phyloP scores from a whole-genome alignment of 1,140 invertebrate genomes.

The Asobara japonica region DNA sequence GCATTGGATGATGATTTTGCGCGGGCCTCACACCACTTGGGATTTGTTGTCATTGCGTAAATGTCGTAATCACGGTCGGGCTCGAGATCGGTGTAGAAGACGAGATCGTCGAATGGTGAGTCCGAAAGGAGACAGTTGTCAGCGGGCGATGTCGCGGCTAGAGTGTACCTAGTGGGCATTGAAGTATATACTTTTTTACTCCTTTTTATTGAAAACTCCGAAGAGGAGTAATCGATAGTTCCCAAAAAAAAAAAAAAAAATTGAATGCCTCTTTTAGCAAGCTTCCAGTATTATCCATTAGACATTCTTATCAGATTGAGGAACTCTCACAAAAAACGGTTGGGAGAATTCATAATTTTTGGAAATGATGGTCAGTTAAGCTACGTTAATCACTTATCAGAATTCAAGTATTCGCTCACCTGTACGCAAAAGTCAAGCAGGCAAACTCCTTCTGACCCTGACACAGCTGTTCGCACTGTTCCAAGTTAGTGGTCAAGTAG shows the following conservation, averaged over 20 bases:
- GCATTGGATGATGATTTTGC: slow-evolving; percentile 28
- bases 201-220: no score
- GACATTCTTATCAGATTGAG: not conserved
- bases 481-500: slow-evolving; percentile 72
- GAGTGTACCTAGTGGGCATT: slow-evolving; percentile 64
- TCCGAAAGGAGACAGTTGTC: slow-evolving; percentile 83
- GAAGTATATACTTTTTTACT: no score
- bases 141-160: slow-evolving; percentile 56
- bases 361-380: no score
- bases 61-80: slow-evolving; percentile 82
- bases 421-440: slow-evolving; percentile 80
- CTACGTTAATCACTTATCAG: no score
- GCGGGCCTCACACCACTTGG: slow-evolving; percentile 41
- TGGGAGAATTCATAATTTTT: no score
- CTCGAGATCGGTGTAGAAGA: slow-evolving; percentile 78
- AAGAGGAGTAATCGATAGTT: no score
- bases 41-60: slow-evolving; percentile 73
- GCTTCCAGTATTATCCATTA: no score
- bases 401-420: slow-evolving; percentile 60
- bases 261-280: no score
- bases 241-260: no score
- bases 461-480: slow-evolving; percentile 80
- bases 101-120: slow-evolving; percentile 72
- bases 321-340: no score
- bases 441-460: slow-evolving; percentile 75